Conservation (phyloP, 2,113 vertebrate genomes). For the Manacus vitellinus region DNA sequence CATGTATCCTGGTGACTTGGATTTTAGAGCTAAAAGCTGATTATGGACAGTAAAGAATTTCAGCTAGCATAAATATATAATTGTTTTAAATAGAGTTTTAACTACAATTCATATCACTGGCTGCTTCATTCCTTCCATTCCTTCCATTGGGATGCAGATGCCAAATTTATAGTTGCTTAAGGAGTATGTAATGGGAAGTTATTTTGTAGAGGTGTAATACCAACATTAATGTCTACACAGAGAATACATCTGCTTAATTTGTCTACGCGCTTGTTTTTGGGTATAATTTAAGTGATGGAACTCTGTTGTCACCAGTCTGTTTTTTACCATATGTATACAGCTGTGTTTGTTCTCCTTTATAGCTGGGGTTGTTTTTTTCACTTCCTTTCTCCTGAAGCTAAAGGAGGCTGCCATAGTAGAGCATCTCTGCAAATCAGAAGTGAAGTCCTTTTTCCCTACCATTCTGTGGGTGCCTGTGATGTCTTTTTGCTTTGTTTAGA, state of each 20-base stretch:
- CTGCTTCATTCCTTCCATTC: not conserved
- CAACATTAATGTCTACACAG: not conserved
- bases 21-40: constrained; percentile 24
- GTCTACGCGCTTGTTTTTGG: not conserved
- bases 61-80: not conserved
- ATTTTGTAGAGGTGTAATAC: not conserved
- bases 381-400: not conserved
- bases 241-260: not conserved
- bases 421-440: not conserved
- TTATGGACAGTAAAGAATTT: constrained; percentile 16
- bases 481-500: not conserved
- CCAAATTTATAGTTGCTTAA: not conserved
- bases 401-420: not conserved
- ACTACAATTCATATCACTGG: not conserved
- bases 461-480: not conserved
- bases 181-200: not conserved
- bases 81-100: constrained; percentile 27
- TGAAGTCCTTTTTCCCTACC: not conserved
- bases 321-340: not conserved
- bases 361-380: not conserved
- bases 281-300: not conserved
- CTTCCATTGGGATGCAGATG: not conserved
- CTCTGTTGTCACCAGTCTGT: not conserved
- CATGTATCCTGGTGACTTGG: not conserved
- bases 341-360: not conserved